Percentiles rank a stretch among this genome's conserved stretches.
phyloP scores from a whole-genome alignment of 2,888 invertebrate genomes.

The Andrena marginata region DNA sequence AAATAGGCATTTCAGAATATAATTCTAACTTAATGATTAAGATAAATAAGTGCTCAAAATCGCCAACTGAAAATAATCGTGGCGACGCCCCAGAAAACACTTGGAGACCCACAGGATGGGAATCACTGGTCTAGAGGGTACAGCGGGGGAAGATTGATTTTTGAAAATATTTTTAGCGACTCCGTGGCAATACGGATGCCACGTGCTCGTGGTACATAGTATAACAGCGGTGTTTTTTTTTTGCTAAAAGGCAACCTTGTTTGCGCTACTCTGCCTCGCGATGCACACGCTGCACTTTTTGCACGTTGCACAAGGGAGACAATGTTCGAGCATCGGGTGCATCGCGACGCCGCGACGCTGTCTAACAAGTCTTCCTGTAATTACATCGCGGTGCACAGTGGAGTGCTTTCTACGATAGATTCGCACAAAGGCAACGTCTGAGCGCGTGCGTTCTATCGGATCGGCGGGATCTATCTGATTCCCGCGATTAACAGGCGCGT shows the following conservation, averaged over 20 bases:
- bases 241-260: constrained; percentile 19
- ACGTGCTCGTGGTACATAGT: too few relatives aligned
- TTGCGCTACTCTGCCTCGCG: not conserved
- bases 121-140: too few relatives aligned
- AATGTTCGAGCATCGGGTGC: constrained; percentile 36
- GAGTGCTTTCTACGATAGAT: not conserved
- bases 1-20: too few relatives aligned
- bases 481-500: not conserved
- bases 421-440: not conserved
- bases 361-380: constrained; percentile 63
- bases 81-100: too few relatives aligned
- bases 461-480: not conserved
- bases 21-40: too few relatives aligned
- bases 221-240: constrained; percentile 22
- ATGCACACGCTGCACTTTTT: constrained; percentile 29
- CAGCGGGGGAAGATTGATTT: too few relatives aligned
- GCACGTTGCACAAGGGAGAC: constrained; percentile 22
- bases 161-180: too few relatives aligned
- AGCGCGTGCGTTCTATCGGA: constrained; percentile 7
- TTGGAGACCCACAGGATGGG: too few relatives aligned
- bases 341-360: constrained; percentile 36
- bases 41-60: too few relatives aligned
- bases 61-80: too few relatives aligned
- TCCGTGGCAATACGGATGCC: too few relatives aligned
- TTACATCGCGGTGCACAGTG: constrained; percentile 32